Evolutionary conservation across 2,797 vertebrate genomes (phyloP).

Genomic region (Syngnathus rostellatus): DNA sequence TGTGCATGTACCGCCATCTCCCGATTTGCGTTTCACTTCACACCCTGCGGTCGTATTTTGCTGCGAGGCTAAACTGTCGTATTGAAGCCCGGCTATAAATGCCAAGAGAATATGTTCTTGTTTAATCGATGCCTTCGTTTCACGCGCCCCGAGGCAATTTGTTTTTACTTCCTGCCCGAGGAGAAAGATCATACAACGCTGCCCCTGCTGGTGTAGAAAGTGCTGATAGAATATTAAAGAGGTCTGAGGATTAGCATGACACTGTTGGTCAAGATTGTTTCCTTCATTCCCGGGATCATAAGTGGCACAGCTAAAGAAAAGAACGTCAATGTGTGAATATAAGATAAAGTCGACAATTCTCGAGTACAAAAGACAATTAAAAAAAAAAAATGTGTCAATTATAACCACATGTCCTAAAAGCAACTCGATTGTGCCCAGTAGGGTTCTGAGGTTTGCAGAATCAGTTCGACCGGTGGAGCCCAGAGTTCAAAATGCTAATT

Average conservation of each 20-base stretch:
- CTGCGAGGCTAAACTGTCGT: neutral
- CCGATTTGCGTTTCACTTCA: neutral
- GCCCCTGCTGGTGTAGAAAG: neutral
- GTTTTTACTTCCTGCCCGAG: neutral
- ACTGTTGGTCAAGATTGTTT: neutral
- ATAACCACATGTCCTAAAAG: too few species aligned
- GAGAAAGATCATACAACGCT: neutral
- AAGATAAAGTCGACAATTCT: too few species aligned
- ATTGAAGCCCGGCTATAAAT: conserved; percentile 27
- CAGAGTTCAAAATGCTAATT: too few species aligned
- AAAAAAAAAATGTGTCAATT: too few species aligned
- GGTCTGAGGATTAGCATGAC: neutral
- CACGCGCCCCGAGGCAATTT: conserved; percentile 31
- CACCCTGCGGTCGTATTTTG: neutral
- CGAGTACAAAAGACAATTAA: too few species aligned
- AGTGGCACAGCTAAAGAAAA: neutral
- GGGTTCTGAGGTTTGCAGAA: too few species aligned
- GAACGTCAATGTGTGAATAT: too few species aligned
- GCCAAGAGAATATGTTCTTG: conserved; percentile 11
- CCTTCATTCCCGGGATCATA: neutral
- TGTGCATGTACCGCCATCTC: neutral
- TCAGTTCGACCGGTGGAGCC: too few species aligned
- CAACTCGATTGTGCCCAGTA: too few species aligned
- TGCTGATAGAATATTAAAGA: neutral
- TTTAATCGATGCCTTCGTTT: conserved; percentile 48